Evolutionary conservation across 2,888 invertebrate species (phyloP), one percentile per base, ranked within the genome.

Genomic region (Meiosimyza decipiens): DNA sequence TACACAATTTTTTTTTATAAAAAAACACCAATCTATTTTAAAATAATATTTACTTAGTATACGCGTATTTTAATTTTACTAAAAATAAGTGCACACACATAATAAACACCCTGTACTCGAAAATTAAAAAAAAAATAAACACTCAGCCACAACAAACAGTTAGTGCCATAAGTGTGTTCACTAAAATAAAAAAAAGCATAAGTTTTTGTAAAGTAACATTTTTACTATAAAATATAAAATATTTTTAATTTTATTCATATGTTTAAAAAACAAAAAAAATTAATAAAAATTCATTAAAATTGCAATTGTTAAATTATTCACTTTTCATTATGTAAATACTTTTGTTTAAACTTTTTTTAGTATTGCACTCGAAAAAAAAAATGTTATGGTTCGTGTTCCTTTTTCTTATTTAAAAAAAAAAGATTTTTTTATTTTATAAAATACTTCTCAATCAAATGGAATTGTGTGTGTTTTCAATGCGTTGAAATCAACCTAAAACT

Each of bases 401-500:
- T 40, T 65, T 18, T 12, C 52, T 51, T 22, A 15, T 60, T 15
- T 67, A 3, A 57, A 59, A 22, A 18, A 1, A 22, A n/a, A 49
- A 68, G n/a, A 15, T 12, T 7, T 28, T 18, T 33, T 9, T 50
- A 22, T 65, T 28, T 65, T 54, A 15, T 16, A 54, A 15, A 52
- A 33, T 28, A 28, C 28, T 40, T 40, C 1, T 40, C 40, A 9
- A 40, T 40, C 40, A 40, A 40, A 70, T 67, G 67, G 28, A 69
- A 60, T 68, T 71, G 67, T 68, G 63, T 71, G 22, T 63, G 47
- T 71, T 52, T 71, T 66, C 33, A 49, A 16, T 78, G 59, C 54
- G 22, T 63, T 70, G n/a, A 13, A 57, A 60, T 59, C 59, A 59
- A 22, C 49, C 28, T 59, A 18, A 22, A 59, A 15, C 15, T 63